Conservation (phyloP, 2,113 vertebrate species). For the Microcebus ravelobensis region DNA sequence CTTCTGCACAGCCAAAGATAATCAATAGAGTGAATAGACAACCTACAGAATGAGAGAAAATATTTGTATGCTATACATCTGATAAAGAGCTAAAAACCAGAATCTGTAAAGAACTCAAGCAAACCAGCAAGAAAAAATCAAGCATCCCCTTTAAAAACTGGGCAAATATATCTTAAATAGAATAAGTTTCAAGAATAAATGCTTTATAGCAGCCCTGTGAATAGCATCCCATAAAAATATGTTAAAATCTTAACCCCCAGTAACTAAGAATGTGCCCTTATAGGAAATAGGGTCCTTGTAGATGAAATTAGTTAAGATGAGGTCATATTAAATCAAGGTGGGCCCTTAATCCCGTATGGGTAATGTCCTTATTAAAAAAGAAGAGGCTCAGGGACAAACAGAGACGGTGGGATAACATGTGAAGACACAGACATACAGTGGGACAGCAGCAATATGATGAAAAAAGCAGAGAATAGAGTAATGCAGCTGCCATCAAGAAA, state of each 20-base stretch:
- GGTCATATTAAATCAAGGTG: not conserved
- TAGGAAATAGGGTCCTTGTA: not conserved
- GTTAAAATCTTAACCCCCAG: too few relatives aligned
- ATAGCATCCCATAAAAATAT: too few relatives aligned
- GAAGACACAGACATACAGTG: not conserved
- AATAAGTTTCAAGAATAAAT: not conserved
- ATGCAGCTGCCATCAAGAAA: not conserved
- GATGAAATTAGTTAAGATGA: not conserved
- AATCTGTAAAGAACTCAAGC: too few relatives aligned
- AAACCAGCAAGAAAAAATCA: too few relatives aligned
- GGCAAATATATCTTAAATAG: not conserved
- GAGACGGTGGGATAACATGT: fast-evolving
- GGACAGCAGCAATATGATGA: not conserved
- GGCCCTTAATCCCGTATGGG: not conserved
- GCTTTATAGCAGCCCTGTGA: not conserved
- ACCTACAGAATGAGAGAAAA: too few relatives aligned
- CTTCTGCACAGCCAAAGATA: too few relatives aligned
- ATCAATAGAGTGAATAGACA: too few relatives aligned
- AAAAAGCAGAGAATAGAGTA: not conserved
- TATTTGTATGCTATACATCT: too few relatives aligned
- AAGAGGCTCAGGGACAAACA: not conserved
- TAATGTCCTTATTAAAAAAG: not conserved
- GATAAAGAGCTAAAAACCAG: too few relatives aligned
- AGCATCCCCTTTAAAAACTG: too few relatives aligned
- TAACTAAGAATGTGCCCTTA: not conserved